Percentiles rank a stretch among this genome's conserved stretches.
Conservation (phyloP, 53 echinoderm and acorn worm genomes). For the Echinarachnius parma region DNA sequence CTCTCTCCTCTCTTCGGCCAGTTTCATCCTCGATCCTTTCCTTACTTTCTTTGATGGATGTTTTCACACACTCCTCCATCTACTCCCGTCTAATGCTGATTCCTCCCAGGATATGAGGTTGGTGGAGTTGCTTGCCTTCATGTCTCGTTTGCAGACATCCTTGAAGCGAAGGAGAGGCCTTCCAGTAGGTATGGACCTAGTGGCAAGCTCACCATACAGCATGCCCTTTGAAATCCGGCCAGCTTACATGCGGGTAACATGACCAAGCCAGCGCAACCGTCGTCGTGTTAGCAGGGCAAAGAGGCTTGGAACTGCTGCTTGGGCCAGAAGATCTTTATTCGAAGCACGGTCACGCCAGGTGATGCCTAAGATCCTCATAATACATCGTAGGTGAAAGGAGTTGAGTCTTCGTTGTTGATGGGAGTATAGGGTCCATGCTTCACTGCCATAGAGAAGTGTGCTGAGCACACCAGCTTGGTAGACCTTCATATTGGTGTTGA, state of each 20-base stretch:
- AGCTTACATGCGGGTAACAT: conserved; percentile 52
- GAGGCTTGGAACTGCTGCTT: conserved; percentile 9
- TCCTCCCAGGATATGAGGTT: conserved; percentile 54
- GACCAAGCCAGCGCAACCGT: conserved; percentile 46
- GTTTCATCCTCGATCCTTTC: no score
- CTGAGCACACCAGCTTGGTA: conserved; percentile 24
- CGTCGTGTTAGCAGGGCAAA: conserved; percentile 34
- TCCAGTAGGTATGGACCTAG: conserved; percentile 12
- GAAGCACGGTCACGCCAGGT: conserved; percentile 43
- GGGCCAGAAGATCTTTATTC: conserved; percentile 30
- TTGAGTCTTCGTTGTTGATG: conserved; percentile 24
- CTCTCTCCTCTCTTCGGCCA: no score
- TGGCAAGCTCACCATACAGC: conserved; percentile 48
- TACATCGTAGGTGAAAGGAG: conserved; percentile 27
- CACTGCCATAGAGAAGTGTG: conserved; percentile 43
- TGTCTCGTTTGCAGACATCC: conserved; percentile 50
- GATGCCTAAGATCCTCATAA: conserved; percentile 31
- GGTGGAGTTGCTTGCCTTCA: conserved; percentile 43
- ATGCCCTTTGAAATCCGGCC: conserved; percentile 53
- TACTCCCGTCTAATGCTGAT: conserved; percentile 9
- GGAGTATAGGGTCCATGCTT: conserved; percentile 23
- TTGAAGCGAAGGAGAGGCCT: conserved; percentile 49
- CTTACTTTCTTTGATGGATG: conserved; percentile 6
- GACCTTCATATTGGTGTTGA: conserved; percentile 30
- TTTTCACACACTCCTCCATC: conserved; percentile 4